Base-by-base conservation (phyloP, 2,797 vertebrate species). In the Lates japonicus region DNA sequence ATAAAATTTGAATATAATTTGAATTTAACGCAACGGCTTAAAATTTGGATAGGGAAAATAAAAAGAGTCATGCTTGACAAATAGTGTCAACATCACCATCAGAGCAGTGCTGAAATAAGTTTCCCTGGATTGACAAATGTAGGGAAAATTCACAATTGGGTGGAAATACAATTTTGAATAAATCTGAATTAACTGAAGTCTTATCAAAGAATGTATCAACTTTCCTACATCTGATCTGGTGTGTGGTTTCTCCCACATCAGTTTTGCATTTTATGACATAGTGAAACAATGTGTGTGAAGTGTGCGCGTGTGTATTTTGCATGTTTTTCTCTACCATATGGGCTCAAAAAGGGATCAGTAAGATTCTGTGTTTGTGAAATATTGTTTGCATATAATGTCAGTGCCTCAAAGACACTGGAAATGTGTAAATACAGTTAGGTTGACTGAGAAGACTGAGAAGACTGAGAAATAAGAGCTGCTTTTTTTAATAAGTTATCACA, bases 1-100 rank as follows among this genome's bases (percentile, higher is more conserved):
- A 57, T 64, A 64, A 37, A 16, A 63, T 62, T 63, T 71, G 19
- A 25, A 22, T 19, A 6, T 8, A 49, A 49, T 49, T n/a, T 49
- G 46, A 20, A 20, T 49, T 20, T 49, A 49, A 20, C 2, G 1
- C 2, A 49, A 42, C 35, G 25, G 48, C 13, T 41, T 2, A 58
- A 72, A 8, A 44, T 54, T 17, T 70, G 22, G 10, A 61, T 52
- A 7, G 37, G 37, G 7, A 29, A 71, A 35, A 67, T 33, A 1
- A 79, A 37, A 9, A 37, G 58, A 63, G 41, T 69, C 37, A 49
- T 13, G 16, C n/a, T 41, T 64, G 29, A 63, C 52, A 73, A 37
- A 69, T 16, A 9, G 1, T 57, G 81, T 61, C 31, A 63, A 37
- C 51, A 44, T 62, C 60, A 44, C 20, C 19, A n/a, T 63, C 42